Evolutionary conservation across 2,888 invertebrate species (phyloP), one percentile per base, ranked within the genome.

Genomic region (Trichogramma evanescens): DNA sequence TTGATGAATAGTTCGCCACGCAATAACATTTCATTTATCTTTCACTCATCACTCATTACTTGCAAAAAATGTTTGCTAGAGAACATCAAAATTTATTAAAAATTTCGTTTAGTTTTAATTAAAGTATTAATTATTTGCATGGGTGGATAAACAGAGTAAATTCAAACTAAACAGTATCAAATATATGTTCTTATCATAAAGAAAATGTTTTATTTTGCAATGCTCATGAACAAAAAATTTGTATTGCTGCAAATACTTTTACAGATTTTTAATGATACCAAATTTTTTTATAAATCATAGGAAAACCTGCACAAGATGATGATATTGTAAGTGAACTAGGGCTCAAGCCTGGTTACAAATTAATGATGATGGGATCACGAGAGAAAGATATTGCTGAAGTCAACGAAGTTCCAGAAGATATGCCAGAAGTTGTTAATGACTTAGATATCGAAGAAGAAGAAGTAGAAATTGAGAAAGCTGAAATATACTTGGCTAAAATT

Each of bases 311-410:
- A 0, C 84, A 87, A 53, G 92, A 95, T 77, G 89, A 88, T 67
- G 86, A 87, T 67, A 84, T 84, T 52, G 79, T 96, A n/a, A 83
- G 86, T 0, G 83, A 85, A 54, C 75, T 95, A 63, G 89, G 89
- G 70, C 79, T 96, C 41, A 95, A 95, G 74, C 86, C 89, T 0
- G 91, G 91, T 59, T 89, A 91, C 66, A 95, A 95, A 78, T 83
- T 97, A 8, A 95, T 97, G 94, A 90, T 97, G 90, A 95, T 97
- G 86, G 97, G 97, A 0, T 95, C 95, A 0, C 81, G 92, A 3
- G 97, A 97, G 74, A 91, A 94, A 70, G 94, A 92, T 58, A 94
- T 95, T 71, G 89, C 88, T 49, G 89, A 90, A 71, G 93, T 89
- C 0, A 87, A 86, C 70, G 86, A 86, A 55, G 86, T 89, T 58